These are phyloP conservation scores for Anagrus nilaparvatae DNA, from an alignment of 1,140 invertebrate species.

Conservation along the genomic window DNA sequence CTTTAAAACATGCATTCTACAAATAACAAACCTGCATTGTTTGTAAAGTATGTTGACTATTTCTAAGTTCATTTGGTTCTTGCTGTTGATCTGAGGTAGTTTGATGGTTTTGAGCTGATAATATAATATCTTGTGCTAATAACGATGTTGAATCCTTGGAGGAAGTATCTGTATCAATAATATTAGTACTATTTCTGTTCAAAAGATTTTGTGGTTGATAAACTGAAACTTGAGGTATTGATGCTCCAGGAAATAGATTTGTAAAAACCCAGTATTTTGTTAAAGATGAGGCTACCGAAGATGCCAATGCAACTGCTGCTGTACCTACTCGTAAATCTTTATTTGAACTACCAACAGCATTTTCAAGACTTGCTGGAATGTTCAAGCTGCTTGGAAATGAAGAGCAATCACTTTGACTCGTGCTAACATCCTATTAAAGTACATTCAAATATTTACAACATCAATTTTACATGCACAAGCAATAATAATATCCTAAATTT, in stretches of 20 bases:
- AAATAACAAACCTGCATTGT: constrained; percentile 39
- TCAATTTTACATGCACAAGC: constrained; percentile 41
- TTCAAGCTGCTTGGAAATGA: constrained; percentile 37
- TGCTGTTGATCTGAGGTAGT: constrained; percentile 34
- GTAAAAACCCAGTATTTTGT: constrained; percentile 47
- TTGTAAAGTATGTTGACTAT: constrained; percentile 34
- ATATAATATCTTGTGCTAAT: constrained; percentile 36
- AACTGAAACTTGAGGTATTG: constrained; percentile 42
- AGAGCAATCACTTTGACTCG: constrained; percentile 39
- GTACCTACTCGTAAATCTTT: constrained; percentile 43
- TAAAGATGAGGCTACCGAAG: constrained; percentile 43
- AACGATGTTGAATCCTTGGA: constrained; percentile 30
- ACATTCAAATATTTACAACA: constrained; percentile 43
- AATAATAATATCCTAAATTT: constrained; percentile 25
- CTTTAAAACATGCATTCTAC: constrained; percentile 21
- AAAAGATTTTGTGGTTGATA: constrained; percentile 39
- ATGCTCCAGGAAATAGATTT: constrained; percentile 44
- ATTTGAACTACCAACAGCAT: constrained; percentile 37
- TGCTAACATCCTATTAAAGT: constrained; percentile 42
- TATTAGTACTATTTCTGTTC: constrained; percentile 22
- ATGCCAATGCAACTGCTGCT: constrained; percentile 40
- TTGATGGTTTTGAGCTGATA: constrained; percentile 32
- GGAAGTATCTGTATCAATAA: constrained; percentile 14
- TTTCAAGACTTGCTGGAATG: constrained; percentile 34
- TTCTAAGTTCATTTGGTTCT: constrained; percentile 34